Evolutionary conservation across 2,113 vertebrate species (phyloP), one percentile per base, ranked within the genome.

Genomic region (Corvus moneduloides): DNA sequence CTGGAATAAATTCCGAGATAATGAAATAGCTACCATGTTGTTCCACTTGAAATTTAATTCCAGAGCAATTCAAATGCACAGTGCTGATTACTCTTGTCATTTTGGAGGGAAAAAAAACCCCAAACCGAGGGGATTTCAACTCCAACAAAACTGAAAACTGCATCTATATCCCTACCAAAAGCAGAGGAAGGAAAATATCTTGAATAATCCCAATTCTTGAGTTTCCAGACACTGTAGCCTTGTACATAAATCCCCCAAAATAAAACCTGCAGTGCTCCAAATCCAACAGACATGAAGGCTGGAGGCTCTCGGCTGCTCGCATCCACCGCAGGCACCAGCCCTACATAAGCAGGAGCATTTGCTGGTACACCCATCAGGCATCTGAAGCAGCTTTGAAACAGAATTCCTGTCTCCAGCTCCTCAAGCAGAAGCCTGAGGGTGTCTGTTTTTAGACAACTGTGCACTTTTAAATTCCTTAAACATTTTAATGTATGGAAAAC

Each of bases 11-110:
- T 81, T 89, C 48, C 1, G 9, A 90, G 78, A 52, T 90, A 93
- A 96, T 87, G 90, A 84, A 94, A 96, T n/a, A 86, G 83, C 79
- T 68, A 28, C 75, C 5, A 2, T 23, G 61, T 56, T 81, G 84
- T 56, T 95, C 76, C 64, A 64, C 85, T 93, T 22, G 43, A 86
- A 94, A 88, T 59, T 92, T 81, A 88, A 94, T 90, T 93, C 79
- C 72, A 52, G 59, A 56, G 61, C 56, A 51, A 91, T 81, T 84
- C 61, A 80, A 86, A 71, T 0, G 13, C 68, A 54, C 61, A 16
- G 48, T 16, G 37, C 90, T 94, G 90, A 92, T 88, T 61, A 54
- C 51, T 39, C 64, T 8, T 23, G 55, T 39, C 55, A 24, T 76
- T 71, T 66, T 21, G 0, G 16, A 41, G n/a, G 17, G 7, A 0